phyloP scores from a whole-genome alignment of 2,797 vertebrate genomes.

The Anguilla megastoma region DNA sequence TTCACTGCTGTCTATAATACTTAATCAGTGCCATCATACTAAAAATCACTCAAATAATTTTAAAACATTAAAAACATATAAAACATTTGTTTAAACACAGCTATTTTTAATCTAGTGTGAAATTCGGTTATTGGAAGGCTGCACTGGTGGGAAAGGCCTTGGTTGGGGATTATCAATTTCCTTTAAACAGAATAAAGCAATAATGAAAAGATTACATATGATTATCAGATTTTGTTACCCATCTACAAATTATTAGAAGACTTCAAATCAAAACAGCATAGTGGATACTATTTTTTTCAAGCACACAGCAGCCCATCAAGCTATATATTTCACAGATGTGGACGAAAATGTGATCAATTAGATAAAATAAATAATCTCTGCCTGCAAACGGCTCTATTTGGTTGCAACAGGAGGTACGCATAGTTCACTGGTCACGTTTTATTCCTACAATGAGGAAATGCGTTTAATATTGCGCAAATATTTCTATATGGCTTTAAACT shows the following conservation, averaged over 20 bases:
- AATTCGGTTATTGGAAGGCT: background rate
- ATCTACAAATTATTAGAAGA: background rate
- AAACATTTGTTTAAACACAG: background rate
- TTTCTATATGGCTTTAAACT: slow-evolving; percentile 31
- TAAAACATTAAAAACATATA: background rate
- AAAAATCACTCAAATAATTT: background rate
- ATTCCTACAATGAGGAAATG: too few species aligned
- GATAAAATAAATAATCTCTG: too few species aligned
- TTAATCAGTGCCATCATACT: background rate
- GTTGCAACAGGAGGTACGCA: background rate
- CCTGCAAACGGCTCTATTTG: too few species aligned
- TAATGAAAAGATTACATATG: background rate
- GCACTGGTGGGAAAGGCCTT: background rate
- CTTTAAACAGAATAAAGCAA: background rate
- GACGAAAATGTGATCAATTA: background rate
- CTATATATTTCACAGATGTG: background rate
- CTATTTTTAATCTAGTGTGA: too few species aligned
- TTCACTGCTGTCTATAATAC: background rate
- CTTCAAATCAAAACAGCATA: background rate
- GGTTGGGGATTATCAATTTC: background rate
- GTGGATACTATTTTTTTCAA: background rate
- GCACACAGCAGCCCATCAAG: background rate
- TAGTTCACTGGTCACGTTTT: background rate
- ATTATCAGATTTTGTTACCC: background rate
- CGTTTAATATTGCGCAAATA: background rate